Conservation (phyloP, 2,797 vertebrate species). For the Propithecus perrieri region DNA sequence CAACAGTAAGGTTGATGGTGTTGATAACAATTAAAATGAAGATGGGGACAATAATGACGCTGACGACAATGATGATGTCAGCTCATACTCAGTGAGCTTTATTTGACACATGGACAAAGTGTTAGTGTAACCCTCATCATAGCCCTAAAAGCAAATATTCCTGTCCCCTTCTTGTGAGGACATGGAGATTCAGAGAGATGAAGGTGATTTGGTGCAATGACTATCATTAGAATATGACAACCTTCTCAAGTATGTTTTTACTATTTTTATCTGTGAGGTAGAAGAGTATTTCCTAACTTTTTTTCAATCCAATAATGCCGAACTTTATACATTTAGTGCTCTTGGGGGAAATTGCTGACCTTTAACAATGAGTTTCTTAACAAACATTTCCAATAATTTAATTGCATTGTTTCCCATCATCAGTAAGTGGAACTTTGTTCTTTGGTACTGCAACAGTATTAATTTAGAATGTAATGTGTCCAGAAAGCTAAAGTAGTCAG, state of each 20-base stretch:
- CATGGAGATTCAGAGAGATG: conserved; percentile 16
- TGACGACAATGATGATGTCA: neutral
- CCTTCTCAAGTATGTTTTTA: conserved; percentile 33
- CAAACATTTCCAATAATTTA: conserved; percentile 59
- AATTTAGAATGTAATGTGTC: neutral
- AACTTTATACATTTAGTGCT: conserved; percentile 23
- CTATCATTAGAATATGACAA: conserved; percentile 56
- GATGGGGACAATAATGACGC: neutral
- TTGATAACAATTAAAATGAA: conserved; percentile 21
- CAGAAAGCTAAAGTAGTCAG: neutral
- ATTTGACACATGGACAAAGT: neutral
- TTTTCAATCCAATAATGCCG: neutral
- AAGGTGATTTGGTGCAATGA: neutral
- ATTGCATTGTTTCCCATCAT: neutral
- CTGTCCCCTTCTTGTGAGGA: neutral
- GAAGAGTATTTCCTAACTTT: conserved; percentile 8
- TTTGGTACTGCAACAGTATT: neutral
- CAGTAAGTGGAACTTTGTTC: neutral
- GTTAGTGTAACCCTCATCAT: neutral
- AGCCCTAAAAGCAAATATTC: neutral
- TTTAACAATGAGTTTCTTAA: conserved; percentile 61
- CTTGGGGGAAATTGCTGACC: neutral
- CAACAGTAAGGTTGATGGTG: neutral
- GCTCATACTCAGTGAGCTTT: neutral
- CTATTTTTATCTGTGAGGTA: conserved; percentile 51